Conservation (phyloP, 2,797 vertebrate genomes). For the Gastrophryne carolinensis region DNA sequence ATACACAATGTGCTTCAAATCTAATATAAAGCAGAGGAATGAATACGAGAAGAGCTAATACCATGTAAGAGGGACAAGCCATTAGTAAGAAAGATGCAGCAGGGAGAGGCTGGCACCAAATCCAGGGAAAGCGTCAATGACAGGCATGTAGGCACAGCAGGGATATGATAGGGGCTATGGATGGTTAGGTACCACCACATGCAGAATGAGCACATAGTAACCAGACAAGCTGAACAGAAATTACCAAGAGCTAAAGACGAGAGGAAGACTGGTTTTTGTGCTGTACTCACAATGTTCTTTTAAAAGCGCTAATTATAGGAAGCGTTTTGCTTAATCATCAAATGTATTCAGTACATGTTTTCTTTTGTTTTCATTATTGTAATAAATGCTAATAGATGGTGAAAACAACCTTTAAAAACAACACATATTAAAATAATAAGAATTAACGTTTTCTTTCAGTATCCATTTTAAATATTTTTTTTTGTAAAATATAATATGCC, state of each 20-base stretch:
- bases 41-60: neutral
- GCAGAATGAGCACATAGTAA: constrained; percentile 16
- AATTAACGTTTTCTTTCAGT: no score
- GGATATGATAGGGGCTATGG: constrained; percentile 21
- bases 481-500: no score
- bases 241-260: constrained; percentile 7
- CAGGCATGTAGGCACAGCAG: constrained; percentile 10
- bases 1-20: neutral
- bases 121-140: constrained; percentile 4
- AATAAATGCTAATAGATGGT: neutral
- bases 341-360: neutral
- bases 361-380: neutral
- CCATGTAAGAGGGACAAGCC: neutral
- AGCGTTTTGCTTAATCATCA: neutral
- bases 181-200: constrained; percentile 25
- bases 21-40: neutral
- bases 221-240: constrained; percentile 7
- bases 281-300: neutral
- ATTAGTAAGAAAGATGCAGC: neutral
- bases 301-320: neutral
- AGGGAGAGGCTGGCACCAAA: neutral
- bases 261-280: neutral
- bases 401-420: neutral
- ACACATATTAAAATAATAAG: no score
- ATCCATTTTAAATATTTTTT: no score